A percentile compares a stretch with the other conserved stretches of the same genome.
These are phyloP conservation scores for Spatulosminthurus flaviceps DNA, from an alignment of 2,888 invertebrate species.

Conservation along the genomic window DNA sequence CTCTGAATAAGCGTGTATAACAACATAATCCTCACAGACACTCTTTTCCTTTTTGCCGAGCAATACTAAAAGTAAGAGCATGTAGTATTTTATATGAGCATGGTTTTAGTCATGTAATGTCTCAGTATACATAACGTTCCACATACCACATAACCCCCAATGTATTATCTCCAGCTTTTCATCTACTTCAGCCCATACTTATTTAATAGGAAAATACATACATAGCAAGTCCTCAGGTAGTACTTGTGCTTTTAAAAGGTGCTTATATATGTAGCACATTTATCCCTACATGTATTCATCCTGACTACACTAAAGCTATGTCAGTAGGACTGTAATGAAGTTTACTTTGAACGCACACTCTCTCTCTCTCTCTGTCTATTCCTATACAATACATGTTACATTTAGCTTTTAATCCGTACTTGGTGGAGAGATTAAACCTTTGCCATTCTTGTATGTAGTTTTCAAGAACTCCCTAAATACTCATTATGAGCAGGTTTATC, in stretches of 20 bases:
- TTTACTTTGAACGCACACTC: constrained; percentile 41
- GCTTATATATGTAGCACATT: too few relatives aligned
- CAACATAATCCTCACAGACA: constrained; percentile 46
- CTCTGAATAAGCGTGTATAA: constrained; percentile 39
- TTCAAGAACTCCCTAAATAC: constrained; percentile 46
- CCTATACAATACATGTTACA: too few relatives aligned
- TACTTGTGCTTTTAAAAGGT: too few relatives aligned
- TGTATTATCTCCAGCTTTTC: too few relatives aligned
- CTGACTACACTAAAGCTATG: too few relatives aligned
- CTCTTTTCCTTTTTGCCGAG: constrained; percentile 3
- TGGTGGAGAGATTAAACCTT: constrained; percentile 48
- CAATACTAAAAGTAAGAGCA: too few relatives aligned
- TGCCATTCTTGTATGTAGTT: constrained; percentile 35
- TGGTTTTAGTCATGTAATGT: background rate
- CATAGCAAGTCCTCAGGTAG: too few relatives aligned
- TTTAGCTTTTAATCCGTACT: constrained; percentile 48
- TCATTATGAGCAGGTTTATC: constrained; percentile 26
- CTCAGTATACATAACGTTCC: background rate
- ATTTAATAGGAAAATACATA: too few relatives aligned
- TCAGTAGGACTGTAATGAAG: constrained; percentile 26
- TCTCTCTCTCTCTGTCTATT: constrained; percentile 22
- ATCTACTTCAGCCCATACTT: too few relatives aligned
- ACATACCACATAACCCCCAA: constrained; percentile 14
- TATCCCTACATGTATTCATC: too few relatives aligned
- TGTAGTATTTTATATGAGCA: background rate